These are phyloP conservation scores for Chionomys nivalis DNA, from an alignment of 2,113 vertebrate genomes.

Conservation along the genomic window DNA sequence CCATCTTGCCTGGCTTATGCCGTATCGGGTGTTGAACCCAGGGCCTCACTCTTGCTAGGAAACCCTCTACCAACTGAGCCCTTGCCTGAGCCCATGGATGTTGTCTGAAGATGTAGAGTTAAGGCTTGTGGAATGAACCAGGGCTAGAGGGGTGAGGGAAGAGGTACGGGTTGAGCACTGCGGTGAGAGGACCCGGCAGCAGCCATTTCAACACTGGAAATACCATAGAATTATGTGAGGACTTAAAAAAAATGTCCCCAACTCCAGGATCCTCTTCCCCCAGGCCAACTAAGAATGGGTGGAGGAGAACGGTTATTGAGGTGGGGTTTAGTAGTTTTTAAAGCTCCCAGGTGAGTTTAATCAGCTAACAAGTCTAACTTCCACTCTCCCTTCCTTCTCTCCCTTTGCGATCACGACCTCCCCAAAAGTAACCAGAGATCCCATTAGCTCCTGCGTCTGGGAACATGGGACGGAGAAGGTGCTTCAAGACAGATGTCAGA, in stretches of 20 bases:
- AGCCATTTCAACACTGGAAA: background rate
- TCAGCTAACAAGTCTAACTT: background rate
- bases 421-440: background rate
- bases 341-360: background rate
- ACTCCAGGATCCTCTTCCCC: too few relatives aligned
- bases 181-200: background rate
- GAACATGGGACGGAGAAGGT: background rate
- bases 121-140: background rate
- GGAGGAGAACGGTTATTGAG: background rate
- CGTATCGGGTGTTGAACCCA: background rate
- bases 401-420: background rate
- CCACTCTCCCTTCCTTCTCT: background rate
- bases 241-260: background rate
- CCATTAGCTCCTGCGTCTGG: background rate
- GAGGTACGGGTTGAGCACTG: fast-evolving
- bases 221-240: background rate
- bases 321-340: background rate
- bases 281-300: background rate
- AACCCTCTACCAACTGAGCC: background rate
- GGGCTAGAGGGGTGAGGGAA: background rate
- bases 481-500: background rate
- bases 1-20: background rate
- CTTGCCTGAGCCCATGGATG: background rate
- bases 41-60: background rate
- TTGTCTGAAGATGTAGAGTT: background rate